phyloP scores from a whole-genome alignment of 1,140 invertebrate species.

The Drosophila sturtevanti region DNA sequence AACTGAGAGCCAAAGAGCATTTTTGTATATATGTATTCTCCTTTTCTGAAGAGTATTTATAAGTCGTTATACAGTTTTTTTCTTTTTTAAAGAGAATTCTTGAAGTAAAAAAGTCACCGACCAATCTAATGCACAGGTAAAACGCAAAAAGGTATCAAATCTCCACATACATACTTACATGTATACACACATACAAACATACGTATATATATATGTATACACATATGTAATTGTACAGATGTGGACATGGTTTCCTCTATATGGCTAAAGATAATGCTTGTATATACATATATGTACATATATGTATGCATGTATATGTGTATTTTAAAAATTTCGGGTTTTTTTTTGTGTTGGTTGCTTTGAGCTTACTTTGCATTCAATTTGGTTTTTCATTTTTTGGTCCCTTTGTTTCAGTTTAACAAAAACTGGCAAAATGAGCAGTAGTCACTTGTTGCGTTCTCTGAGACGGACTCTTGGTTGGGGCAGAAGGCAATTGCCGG shows the following conservation, averaged over 20 bases:
- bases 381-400: conserved; percentile 23
- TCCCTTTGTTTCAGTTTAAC: conserved; percentile 52
- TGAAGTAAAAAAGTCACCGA: conserved; percentile 3
- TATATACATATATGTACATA: conserved; percentile 28
- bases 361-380: conserved; percentile 47
- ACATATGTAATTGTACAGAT: neutral
- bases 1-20: neutral
- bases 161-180: conserved; percentile 2
- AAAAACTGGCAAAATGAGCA: conserved; percentile 52
- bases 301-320: conserved; percentile 47
- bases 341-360: conserved; percentile 16
- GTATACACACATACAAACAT: conserved; percentile 4
- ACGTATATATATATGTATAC: neutral
- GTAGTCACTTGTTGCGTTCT: conserved; percentile 52
- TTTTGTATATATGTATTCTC: neutral
- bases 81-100: neutral
- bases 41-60: neutral
- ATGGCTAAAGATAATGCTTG: conserved; percentile 39
- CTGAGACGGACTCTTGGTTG: conserved; percentile 52
- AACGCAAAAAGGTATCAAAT: conserved; percentile 19
- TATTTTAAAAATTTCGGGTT: conserved; percentile 51
- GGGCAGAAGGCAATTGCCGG: conserved; percentile 49
- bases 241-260: conserved; percentile 14
- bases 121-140: conserved; percentile 64
- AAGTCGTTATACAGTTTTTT: neutral